A percentile compares a stretch with the other conserved stretches of the same genome.
phyloP scores from a whole-genome alignment of 2,888 invertebrate genomes.

The Zygaena filipendulae region DNA sequence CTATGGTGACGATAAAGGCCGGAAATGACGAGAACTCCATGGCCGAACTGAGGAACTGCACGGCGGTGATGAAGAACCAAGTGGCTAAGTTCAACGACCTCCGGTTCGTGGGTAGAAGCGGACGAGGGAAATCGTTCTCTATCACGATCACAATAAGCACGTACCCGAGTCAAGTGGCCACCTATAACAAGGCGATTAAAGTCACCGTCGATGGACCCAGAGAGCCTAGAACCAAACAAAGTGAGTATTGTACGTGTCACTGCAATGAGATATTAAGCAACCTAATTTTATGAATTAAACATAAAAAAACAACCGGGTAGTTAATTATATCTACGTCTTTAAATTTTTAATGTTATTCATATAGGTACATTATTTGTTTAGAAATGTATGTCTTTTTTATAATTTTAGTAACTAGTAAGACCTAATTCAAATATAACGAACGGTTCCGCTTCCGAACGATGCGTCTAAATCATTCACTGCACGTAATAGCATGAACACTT shows the following conservation, averaged over 20 bases:
- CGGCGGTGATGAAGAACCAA: conserved; percentile 96
- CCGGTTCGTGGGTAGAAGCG: conserved; percentile 96
- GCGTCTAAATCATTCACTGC: no score
- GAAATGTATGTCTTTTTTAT: no score
- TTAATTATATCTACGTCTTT: no score
- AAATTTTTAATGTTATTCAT: no score
- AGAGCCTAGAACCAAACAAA: conserved; percentile 96
- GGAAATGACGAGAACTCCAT: conserved; percentile 99
- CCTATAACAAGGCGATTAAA: conserved; percentile 97
- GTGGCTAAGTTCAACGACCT: conserved; percentile 99
- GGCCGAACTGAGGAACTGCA: conserved; percentile 93
- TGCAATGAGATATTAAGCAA: no score
- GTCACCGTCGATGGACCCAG: conserved; percentile 99
- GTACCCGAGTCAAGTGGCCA: conserved; percentile 83
- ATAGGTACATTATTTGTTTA: no score
- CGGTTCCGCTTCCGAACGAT: no score
- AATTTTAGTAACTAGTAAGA: no score
- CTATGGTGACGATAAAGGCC: conserved; percentile 91
- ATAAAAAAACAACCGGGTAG: no score
- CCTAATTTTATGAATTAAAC: no score
- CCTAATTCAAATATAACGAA: no score
- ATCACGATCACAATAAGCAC: conserved; percentile 93
- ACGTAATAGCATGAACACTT: no score
- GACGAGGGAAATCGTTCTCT: conserved; percentile 95
- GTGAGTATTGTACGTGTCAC: conserved; percentile 78